phyloP scores from a whole-genome alignment of 2,888 invertebrate genomes.

The Salpingus planirostris region DNA sequence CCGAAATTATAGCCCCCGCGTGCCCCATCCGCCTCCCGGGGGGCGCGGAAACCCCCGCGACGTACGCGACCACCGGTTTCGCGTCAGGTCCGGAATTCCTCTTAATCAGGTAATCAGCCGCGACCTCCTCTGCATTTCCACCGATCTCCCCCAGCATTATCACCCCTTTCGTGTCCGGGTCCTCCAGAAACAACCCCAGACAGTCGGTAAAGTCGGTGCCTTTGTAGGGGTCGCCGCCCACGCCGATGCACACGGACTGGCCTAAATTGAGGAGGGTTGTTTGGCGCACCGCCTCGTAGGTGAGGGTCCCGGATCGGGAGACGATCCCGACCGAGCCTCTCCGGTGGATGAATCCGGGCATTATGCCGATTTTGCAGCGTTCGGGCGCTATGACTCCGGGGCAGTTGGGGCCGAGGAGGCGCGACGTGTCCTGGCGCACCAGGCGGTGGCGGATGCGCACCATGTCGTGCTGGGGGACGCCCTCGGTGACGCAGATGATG shows the following conservation, averaged over 20 bases:
- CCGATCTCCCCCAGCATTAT: slow-evolving; percentile 94
- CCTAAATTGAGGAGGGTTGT: slow-evolving; percentile 69
- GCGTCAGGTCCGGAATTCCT: slow-evolving; percentile 69
- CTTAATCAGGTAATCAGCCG: slow-evolving; percentile 77
- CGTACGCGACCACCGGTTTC: slow-evolving; percentile 96
- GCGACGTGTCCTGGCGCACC: slow-evolving; percentile 55
- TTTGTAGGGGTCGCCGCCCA: slow-evolving; percentile 46
- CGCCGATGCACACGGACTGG: slow-evolving; percentile 92
- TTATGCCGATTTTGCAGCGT: slow-evolving; percentile 67
- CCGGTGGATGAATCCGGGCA: slow-evolving; percentile 76
- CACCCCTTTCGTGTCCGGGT: slow-evolving; percentile 89
- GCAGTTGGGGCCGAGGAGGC: slow-evolving; percentile 77
- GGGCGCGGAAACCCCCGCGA: slow-evolving; percentile 94
- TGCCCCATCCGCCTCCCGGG: slow-evolving; percentile 98
- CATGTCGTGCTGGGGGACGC: slow-evolving; percentile 61
- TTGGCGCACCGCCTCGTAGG: slow-evolving; percentile 71
- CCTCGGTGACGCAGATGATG: slow-evolving; percentile 57
- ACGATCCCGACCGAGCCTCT: slow-evolving; percentile 65
- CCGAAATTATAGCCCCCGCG: slow-evolving; percentile 97
- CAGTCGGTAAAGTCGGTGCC: slow-evolving; percentile 78
- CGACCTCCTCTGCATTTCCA: slow-evolving; percentile 91
- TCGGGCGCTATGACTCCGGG: slow-evolving; percentile 68
- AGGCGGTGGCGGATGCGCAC: slow-evolving; percentile 62
- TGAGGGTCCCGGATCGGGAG: slow-evolving; percentile 52
- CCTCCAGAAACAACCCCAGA: slow-evolving; percentile 83